Base-by-base conservation (phyloP, 2,888 invertebrate species). In the Cheilosia urbana region DNA sequence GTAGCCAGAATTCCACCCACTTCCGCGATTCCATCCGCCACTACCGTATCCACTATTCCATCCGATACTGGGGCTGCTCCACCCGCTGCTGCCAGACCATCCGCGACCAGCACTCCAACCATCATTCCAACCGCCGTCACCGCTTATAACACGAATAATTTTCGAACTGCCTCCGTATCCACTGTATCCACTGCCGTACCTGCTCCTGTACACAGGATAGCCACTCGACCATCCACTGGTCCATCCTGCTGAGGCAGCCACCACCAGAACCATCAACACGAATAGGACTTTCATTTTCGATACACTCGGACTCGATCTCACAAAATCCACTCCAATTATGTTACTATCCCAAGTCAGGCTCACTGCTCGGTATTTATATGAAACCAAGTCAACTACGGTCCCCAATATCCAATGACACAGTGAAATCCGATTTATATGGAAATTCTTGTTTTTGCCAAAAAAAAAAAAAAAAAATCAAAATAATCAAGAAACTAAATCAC, bases 201-300 rank as follows among this genome's bases (percentile, higher is more conserved):
- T 40, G 40, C 45, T 65, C 63, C 34, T 34, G 40, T 42, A 17
- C 15, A n/a, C 15, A 21, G 62, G 51, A 60, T 51, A 62, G n/a
- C 73, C 34, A 7, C 80, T 15, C 0, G 85, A 81, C 81, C 81
- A 85, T 45, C 85, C 85, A 17, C 62, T 72, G 13, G 87, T 87
- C 21, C 88, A 85, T 63, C 88, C 78, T 11, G 89, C 90, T 11
- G 90, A 89, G 37, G 85, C 87, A 47, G 81, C 88, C 66, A 89
- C 91, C 71, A 90, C 84, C 82, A 89, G 51, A 2, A 88, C 90
- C 73, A 89, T 88, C 60, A 90, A 75, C 63, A 90, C 87, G 49
- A 91, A 69, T n/a, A 90, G 82, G 19, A 90, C 62, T 85, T 90
- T 90, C 90, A 90, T 90, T 60, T 77, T 88, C n/a, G 49, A 17